Evolutionary conservation across 2,113 vertebrate species (phyloP).

Genomic region (Oreotrochilus melanogaster): DNA sequence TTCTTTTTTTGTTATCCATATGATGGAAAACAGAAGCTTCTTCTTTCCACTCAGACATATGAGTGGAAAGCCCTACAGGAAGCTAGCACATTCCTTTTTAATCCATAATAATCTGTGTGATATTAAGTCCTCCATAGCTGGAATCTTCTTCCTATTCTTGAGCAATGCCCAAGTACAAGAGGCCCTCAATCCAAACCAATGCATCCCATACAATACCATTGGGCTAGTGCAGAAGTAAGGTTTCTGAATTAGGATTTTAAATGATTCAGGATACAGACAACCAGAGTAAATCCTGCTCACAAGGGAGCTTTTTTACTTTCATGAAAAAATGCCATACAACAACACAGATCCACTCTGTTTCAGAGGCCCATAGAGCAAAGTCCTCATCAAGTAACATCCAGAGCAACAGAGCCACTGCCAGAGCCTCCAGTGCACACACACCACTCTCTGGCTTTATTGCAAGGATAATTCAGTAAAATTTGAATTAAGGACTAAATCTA

Average conservation of each 20-base stretch:
- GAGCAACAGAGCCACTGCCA: neutral
- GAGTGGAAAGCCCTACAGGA: neutral
- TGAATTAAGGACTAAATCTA: neutral
- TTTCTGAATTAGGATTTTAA: neutral
- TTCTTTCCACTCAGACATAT: neutral
- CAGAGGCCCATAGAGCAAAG: neutral
- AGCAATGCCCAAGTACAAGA: neutral
- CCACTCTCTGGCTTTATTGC: neutral
- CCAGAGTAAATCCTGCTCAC: neutral
- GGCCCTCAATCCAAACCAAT: neutral
- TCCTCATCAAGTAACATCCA: neutral
- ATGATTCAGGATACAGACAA: neutral
- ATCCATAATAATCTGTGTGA: neutral
- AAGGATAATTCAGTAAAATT: neutral
- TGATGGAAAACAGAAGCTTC: neutral
- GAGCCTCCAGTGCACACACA: neutral
- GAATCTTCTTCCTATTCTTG: neutral
- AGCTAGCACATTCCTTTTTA: neutral
- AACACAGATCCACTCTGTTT: neutral
- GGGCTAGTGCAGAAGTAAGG: neutral
- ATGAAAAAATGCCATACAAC: neutral
- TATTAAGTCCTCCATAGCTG: neutral
- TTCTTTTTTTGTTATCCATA: neutral
- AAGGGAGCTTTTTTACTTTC: neutral
- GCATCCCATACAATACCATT: neutral